Percentiles rank a stretch among this genome's conserved stretches.
phyloP scores from a whole-genome alignment of 2,797 vertebrate species.

The Chelonia mydas region DNA sequence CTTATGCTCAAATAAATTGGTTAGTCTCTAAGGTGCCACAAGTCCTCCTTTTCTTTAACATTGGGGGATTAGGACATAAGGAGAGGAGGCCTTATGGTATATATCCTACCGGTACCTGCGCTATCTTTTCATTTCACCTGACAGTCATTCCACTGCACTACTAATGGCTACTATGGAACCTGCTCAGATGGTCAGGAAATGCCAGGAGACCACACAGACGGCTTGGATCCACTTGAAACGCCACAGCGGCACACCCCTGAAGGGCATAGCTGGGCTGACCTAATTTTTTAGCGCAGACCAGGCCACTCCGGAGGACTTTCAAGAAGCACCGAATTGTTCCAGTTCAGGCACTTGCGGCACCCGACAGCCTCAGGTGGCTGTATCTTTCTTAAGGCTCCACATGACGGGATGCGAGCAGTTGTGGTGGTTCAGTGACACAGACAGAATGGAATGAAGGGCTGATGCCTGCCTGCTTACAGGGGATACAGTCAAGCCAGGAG shows the following conservation, averaged over 20 bases:
- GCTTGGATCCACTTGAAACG: too few species aligned
- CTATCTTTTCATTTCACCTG: conserved; percentile 1
- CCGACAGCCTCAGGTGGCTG: background rate
- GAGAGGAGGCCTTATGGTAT: background rate
- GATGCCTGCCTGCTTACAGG: conserved; percentile 55
- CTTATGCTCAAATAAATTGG: too few species aligned
- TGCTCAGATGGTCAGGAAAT: background rate
- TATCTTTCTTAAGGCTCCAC: conserved; percentile 46
- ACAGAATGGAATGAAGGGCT: conserved; percentile 58
- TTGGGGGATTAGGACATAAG: conserved; percentile 42
- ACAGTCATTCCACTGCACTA: background rate
- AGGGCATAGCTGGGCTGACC: too few species aligned
- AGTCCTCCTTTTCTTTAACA: too few species aligned
- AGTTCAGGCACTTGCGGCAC: background rate
- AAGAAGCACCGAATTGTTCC: background rate
- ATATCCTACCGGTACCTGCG: background rate
- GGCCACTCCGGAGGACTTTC: background rate
- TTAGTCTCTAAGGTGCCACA: too few species aligned
- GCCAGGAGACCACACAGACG: background rate
- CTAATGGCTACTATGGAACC: background rate
- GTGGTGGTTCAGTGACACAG: conserved; percentile 63
- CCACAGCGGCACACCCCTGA: too few species aligned
- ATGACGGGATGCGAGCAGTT: conserved; percentile 64
- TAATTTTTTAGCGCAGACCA: too few species aligned
- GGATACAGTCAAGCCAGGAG: conserved; percentile 55